phyloP scores from a whole-genome alignment of 2,113 vertebrate genomes.

The Osmerus mordax region DNA sequence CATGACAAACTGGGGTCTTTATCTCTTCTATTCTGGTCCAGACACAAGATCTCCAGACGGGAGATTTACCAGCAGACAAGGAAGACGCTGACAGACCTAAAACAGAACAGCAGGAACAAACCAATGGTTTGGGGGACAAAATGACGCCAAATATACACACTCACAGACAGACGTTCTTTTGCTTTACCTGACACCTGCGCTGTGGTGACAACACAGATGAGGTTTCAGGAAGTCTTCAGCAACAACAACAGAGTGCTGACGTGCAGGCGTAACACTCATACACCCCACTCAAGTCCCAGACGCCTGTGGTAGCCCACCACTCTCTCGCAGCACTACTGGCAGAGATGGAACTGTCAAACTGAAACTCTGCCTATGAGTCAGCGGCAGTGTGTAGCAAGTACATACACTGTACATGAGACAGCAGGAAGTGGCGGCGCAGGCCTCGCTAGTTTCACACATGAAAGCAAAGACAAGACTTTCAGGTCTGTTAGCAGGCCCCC shows the following conservation, averaged over 20 bases:
- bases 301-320: too few species aligned
- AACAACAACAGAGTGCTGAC: neutral
- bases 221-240: conserved; percentile 1
- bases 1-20: conserved; percentile 10
- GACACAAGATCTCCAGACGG: conserved; percentile 5
- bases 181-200: neutral
- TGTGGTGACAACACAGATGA: conserved; percentile 1
- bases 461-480: conserved; percentile 16
- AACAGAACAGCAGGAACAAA: neutral
- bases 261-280: neutral
- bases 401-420: neutral
- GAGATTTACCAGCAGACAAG: conserved; percentile 12
- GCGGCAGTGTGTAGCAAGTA: too few species aligned
- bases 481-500: conserved; percentile 25
- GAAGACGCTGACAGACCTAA: neutral
- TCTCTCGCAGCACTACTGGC: too few species aligned
- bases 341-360: too few species aligned
- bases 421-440: neutral
- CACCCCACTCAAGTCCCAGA: neutral
- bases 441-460: conserved; percentile 14
- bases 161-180: neutral
- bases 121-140: neutral
- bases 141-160: neutral
- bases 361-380: too few species aligned
- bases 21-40: conserved; percentile 6